These are phyloP conservation scores for Mesocentrotus franciscanus DNA, from an alignment of 53 echinoderm and acorn worm genomes.

Conservation along the genomic window DNA sequence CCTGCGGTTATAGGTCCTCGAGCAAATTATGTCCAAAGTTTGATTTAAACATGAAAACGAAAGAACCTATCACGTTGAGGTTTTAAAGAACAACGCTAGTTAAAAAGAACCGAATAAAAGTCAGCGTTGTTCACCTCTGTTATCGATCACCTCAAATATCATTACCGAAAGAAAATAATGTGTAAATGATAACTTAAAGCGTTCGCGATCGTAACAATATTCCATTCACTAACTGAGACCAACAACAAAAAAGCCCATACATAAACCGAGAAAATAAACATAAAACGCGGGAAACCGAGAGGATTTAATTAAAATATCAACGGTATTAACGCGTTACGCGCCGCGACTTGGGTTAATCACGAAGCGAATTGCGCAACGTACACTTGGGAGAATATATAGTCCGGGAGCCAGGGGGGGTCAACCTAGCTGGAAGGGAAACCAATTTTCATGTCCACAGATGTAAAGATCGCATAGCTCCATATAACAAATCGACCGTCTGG, in stretches of 20 bases:
- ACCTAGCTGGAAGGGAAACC: no score
- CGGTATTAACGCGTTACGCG: not conserved
- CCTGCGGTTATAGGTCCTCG: not conserved
- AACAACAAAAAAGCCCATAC: no score
- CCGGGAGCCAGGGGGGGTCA: no score
- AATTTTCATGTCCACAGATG: no score
- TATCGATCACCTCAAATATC: not conserved
- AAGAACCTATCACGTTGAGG: not conserved
- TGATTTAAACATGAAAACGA: conserved; percentile 24
- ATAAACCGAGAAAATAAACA: not conserved
- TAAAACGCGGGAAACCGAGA: not conserved
- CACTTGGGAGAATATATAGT: not conserved
- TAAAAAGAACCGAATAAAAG: not conserved
- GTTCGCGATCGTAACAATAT: not conserved
- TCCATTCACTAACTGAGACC: not conserved
- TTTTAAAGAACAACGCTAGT: not conserved
- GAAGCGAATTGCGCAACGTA: not conserved
- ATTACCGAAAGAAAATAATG: not conserved
- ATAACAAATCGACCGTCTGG: no score
- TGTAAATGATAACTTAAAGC: not conserved
- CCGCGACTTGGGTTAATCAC: not conserved
- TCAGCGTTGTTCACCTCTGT: not conserved
- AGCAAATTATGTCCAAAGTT: conserved; percentile 3
- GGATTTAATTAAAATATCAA: not conserved
- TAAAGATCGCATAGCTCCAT: no score